Base-by-base conservation (phyloP, 2,888 invertebrate genomes). In the Ellobium chinense region DNA sequence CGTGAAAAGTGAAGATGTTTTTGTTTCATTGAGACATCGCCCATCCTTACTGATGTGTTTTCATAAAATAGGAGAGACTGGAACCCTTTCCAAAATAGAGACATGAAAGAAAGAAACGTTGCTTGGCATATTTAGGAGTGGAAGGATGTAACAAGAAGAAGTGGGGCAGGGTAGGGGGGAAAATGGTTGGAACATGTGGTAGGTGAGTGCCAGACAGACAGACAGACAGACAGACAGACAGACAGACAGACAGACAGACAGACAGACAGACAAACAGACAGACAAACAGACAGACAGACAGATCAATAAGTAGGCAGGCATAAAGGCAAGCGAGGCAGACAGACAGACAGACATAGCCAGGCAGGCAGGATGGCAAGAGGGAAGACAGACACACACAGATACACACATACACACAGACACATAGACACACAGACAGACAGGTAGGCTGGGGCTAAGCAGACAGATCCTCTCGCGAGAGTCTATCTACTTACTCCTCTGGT, bases 301-400 rank as follows among this genome's bases (percentile, higher is more conserved):
- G 9, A 46, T 9, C 9, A 18, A 18, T 9, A 46, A 46, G 9
- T 12, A 46, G 18, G 37, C 24, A 74, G 37, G 27, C 27, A 62
- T 21, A 37, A 60, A 62, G 18, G 46, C 9, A 46, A 46, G 46
- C 9, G 18, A 46, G 46, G 18, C 46, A 46, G 46, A 46, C 9
- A 78, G 69, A 78, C 39, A 78, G 60, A 78, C 60, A 58, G 78
- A 69, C n/a, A 56, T 46, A 76, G 56, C 65, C 24, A 65, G 66
- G 63, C n/a, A 27, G n/a, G 24, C 9, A 46, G 46, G 18, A 46
- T 12, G 9, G 37, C 12, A 7, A n/a, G 4, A 36, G n/a, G 3
- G 18, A 36, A 5, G 18, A 24, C 2, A 65, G 46, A 24, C 18
- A 24, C 18, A 27, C 18, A 46, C 18, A 70, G 24, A 70, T n/a